Conservation (phyloP, 2,113 vertebrate genomes). For the Chunga burmeisteri region DNA sequence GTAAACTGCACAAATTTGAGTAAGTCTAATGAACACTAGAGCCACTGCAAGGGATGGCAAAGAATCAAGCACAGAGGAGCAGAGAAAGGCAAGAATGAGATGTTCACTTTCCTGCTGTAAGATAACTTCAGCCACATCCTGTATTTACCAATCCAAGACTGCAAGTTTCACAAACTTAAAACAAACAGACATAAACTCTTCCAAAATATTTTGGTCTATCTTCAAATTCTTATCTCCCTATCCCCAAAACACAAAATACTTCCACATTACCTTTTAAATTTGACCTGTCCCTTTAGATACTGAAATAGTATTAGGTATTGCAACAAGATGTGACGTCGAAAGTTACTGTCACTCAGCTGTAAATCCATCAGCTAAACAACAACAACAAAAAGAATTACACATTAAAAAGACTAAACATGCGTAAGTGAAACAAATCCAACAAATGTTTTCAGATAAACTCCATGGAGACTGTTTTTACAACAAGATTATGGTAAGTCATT, state of each 20-base stretch:
- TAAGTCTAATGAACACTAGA: background rate
- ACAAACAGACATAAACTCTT: background rate
- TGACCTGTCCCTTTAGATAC: slow-evolving; percentile 96
- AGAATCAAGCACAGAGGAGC: background rate
- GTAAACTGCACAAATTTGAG: background rate
- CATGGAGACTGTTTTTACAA: background rate
- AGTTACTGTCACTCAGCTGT: slow-evolving; percentile 97
- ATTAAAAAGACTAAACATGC: background rate
- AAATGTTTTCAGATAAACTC: background rate
- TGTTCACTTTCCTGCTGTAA: background rate
- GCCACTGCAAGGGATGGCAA: background rate
- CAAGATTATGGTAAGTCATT: background rate
- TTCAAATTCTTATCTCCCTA: background rate
- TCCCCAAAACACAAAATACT: background rate
- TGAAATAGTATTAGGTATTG: slow-evolving; percentile 98
- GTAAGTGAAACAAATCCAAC: background rate
- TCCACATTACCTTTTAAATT: slow-evolving; percentile 92
- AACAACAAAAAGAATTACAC: background rate
- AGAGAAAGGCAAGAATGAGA: background rate
- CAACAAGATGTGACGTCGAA: slow-evolving; percentile 93
- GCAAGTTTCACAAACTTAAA: background rate
- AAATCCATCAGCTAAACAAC: slow-evolving; percentile 92
- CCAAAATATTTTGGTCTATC: background rate
- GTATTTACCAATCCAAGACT: background rate
- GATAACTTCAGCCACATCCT: background rate